Percentiles rank a stretch among this genome's conserved stretches.
Evolutionary conservation across 2,797 vertebrate species (phyloP).

Genomic region (Schizopygopsis pylzovi): DNA sequence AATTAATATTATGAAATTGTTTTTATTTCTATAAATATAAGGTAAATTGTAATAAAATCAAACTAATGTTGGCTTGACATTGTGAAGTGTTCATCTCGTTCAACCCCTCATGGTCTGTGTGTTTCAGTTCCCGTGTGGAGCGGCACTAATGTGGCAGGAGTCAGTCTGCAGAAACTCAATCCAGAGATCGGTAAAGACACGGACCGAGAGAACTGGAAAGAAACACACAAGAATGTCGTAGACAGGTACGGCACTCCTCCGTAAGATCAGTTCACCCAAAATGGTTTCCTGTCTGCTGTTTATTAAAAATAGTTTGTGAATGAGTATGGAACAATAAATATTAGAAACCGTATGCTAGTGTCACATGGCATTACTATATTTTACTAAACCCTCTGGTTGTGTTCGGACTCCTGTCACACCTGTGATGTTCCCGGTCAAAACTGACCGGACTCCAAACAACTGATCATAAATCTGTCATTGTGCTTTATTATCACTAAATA

Average conservation of each 20-base stretch:
- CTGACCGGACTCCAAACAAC: too few relatives aligned
- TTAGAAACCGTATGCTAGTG: background rate
- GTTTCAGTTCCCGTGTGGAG: slow-evolving; percentile 93
- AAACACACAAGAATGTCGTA: slow-evolving; percentile 91
- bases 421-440: too few relatives aligned
- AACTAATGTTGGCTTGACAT: background rate
- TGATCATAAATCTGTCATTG: too few relatives aligned
- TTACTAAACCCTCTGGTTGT: too few relatives aligned
- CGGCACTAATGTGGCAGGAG: slow-evolving; percentile 91
- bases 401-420: too few relatives aligned
- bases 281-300: background rate
- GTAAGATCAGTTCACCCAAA: background rate
- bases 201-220: slow-evolving; percentile 92
- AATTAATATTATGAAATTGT: background rate
- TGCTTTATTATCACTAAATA: too few relatives aligned
- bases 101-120: background rate
- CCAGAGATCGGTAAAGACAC: slow-evolving; percentile 87
- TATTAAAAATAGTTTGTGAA: background rate
- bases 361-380: background rate
- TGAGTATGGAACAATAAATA: background rate
- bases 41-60: background rate
- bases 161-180: slow-evolving; percentile 89
- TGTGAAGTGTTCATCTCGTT: background rate
- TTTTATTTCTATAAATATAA: background rate
- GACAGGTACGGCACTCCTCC: slow-evolving; percentile 80